phyloP scores from a whole-genome alignment of 2,113 vertebrate species.

The Petromus typicus region DNA sequence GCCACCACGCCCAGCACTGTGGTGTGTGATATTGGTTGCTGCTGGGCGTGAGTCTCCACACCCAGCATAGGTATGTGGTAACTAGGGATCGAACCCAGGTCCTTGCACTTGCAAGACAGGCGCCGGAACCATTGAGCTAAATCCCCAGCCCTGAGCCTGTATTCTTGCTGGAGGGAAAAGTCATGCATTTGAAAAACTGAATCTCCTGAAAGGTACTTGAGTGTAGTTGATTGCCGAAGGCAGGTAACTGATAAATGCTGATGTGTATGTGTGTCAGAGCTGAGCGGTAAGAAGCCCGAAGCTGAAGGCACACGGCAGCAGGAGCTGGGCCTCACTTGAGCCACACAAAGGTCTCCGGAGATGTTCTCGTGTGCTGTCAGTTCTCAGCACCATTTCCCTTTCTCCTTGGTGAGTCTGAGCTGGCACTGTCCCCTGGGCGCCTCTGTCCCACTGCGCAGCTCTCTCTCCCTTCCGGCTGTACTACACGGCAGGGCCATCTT shows the following conservation, averaged over 20 bases:
- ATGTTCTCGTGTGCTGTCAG: fast-evolving
- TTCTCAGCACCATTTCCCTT: neutral
- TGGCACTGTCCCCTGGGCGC: fast-evolving
- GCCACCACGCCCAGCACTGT: no score
- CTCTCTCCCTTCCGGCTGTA: no score
- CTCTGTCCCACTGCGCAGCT: no score
- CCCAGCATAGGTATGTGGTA: no score
- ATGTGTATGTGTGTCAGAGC: neutral
- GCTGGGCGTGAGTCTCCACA: no score
- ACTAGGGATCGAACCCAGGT: no score
- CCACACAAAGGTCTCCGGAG: neutral
- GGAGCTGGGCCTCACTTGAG: neutral
- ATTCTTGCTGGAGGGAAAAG: neutral
- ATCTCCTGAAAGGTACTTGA: neutral
- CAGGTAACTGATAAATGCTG: neutral
- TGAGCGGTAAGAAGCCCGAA: neutral
- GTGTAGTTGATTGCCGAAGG: neutral
- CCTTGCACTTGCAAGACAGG: no score
- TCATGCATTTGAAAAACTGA: neutral
- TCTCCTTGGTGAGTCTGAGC: neutral
- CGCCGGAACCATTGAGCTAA: no score
- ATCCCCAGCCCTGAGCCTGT: no score
- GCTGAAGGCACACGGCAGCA: neutral
- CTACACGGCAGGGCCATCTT: no score
- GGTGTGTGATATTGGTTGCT: no score